Conservation (phyloP, 2,113 vertebrate genomes). For the Vimba vimba region DNA sequence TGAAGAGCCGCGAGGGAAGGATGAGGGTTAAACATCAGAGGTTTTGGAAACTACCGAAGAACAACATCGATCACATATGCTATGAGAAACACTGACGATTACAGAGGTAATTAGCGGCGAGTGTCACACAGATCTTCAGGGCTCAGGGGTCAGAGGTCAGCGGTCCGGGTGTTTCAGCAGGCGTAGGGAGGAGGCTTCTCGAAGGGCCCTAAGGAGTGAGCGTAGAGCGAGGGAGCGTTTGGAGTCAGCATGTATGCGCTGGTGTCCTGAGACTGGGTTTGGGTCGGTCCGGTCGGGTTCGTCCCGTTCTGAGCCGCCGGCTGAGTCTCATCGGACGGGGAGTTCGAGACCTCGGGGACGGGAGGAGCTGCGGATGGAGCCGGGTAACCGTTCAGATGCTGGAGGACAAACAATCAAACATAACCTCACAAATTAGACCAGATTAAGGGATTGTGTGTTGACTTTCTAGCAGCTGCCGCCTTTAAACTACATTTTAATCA, state of each 20-base stretch:
- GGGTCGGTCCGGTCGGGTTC: slow-evolving; percentile 67
- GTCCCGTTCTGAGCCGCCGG: slow-evolving; percentile 70
- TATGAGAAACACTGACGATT: neutral
- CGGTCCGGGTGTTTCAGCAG: slow-evolving; percentile 65
- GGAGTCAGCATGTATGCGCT: slow-evolving; percentile 78
- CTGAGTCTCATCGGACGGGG: slow-evolving; percentile 78
- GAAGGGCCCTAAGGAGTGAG: slow-evolving; percentile 76
- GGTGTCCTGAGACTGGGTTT: slow-evolving; percentile 78
- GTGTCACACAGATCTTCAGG: neutral
- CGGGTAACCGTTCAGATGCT: slow-evolving; percentile 71
- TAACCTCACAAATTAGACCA: neutral
- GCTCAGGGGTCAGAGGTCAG: slow-evolving; percentile 2
- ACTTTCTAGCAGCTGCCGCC: neutral
- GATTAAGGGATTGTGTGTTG: neutral
- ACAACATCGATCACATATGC: slow-evolving; percentile 3
- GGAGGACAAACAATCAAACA: slow-evolving; percentile 49
- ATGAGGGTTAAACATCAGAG: neutral
- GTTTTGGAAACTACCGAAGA: neutral
- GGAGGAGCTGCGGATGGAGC: slow-evolving; percentile 72
- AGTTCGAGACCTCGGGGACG: slow-evolving; percentile 73
- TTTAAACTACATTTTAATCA: neutral
- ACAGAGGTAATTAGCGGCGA: slow-evolving; percentile 5
- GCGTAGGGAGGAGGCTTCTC: slow-evolving; percentile 93
- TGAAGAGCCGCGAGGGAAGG: too few species aligned
- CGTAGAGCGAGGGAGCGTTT: slow-evolving; percentile 77